These are phyloP conservation scores for Tachysurus fulvidraco DNA, from an alignment of 2,113 vertebrate genomes.

Conservation along the genomic window DNA sequence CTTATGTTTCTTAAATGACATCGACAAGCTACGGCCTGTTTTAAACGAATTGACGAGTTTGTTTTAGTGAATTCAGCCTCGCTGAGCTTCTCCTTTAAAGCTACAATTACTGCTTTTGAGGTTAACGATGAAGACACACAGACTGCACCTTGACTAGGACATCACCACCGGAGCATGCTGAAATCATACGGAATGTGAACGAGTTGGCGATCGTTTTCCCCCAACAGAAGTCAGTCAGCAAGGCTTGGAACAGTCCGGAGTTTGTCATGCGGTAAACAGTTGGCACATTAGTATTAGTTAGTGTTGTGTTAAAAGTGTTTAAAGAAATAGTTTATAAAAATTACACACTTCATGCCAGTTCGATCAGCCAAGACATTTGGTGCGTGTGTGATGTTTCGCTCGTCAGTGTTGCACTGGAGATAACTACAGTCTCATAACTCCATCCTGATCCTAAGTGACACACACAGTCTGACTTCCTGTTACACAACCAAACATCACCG, in stretches of 20 bases:
- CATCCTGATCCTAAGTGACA: background rate
- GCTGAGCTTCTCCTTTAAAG: background rate
- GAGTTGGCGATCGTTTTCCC: background rate
- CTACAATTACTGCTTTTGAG: conserved; percentile 20
- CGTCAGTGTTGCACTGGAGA: background rate
- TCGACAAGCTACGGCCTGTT: background rate
- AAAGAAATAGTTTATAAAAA: background rate
- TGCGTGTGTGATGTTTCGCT: background rate
- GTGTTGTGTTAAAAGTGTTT: background rate
- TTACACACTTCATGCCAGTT: background rate
- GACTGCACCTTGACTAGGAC: background rate
- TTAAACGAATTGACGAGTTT: background rate
- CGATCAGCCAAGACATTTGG: background rate
- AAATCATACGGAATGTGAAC: background rate
- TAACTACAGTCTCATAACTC: background rate
- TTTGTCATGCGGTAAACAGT: conserved; percentile 5
- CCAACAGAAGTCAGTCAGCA: background rate
- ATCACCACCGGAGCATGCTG: background rate
- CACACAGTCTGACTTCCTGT: background rate
- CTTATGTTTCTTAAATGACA: background rate
- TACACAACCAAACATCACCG: background rate
- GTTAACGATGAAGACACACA: background rate
- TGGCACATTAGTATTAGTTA: background rate
- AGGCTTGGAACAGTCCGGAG: background rate
- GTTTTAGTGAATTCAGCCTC: background rate